Evolutionary conservation across 2,797 vertebrate genomes (phyloP), one percentile per base, ranked within the genome.

Genomic region (Atherinosoma microstoma): DNA sequence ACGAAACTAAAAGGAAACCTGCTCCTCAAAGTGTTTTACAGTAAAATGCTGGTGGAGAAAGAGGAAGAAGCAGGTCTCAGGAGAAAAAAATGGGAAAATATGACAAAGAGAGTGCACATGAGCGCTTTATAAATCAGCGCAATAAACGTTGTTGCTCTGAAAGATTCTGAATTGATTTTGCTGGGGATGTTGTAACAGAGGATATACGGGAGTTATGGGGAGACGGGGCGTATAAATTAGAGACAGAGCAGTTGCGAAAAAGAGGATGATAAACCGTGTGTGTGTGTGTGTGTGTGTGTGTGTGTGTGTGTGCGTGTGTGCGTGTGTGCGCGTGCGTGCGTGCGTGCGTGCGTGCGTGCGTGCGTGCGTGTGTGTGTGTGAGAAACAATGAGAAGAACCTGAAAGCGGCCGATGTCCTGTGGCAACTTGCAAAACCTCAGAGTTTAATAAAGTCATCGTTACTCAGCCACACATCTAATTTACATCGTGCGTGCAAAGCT

Each of bases 1-100:
- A 80, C 59, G 57, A 34, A 70, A 70, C 65, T 82, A 77, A 89
- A 67, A 64, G 80, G 65, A 60, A 57, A 56, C 72, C 56, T 65
- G 51, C 42, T 73, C 45, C 40, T 27, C 36, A 35, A 65, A 72
- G 64, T 22, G 32, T 58, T 61, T 66, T 24, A 24, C 59, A n/a
- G 2, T 42, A 38, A 56, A 69, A 62, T 35, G 32, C 35, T 58
- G 38, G 22, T 18, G 53, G 4, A 16, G 62, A 57, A 57, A 62
- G 30, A 8, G 10, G 20, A 40, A 42, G 29, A 22, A 3, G 4
- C 13, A 34, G 47, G 10, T 47, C n/a, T 42, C 4, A 16, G n/a
- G n/a, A 30, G 47, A 59, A 2, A 59, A 49, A 8, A 59, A n/a
- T 49, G 27, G 58, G 15, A 15, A 27, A 40, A 80, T 47, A 70